Percentiles rank a stretch among this genome's conserved stretches.
These are phyloP conservation scores for Globia sparganii DNA, from an alignment of 2,888 invertebrate species.

Conservation along the genomic window DNA sequence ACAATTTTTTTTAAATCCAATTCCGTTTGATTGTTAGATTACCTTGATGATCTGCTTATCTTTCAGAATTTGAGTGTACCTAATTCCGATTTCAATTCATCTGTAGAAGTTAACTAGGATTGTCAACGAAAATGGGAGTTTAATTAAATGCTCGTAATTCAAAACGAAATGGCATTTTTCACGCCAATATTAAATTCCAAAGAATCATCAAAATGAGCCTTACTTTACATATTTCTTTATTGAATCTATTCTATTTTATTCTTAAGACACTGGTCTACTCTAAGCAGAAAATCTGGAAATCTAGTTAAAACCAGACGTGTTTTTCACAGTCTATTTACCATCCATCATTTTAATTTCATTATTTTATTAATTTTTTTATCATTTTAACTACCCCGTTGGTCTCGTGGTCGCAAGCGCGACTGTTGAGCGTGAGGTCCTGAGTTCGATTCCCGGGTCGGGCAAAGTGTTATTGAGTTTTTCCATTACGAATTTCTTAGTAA, in stretches of 20 bases:
- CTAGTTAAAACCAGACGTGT: too few relatives aligned
- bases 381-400: too few relatives aligned
- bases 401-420: too few relatives aligned
- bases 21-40: neutral
- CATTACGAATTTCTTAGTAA: too few relatives aligned
- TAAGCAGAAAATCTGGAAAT: too few relatives aligned
- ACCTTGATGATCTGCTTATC: neutral
- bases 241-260: neutral
- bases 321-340: too few relatives aligned
- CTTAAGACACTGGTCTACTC: too few relatives aligned
- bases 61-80: neutral
- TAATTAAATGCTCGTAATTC: conserved; percentile 7
- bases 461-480: too few relatives aligned
- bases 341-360: too few relatives aligned
- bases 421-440: too few relatives aligned
- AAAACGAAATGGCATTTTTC: neutral
- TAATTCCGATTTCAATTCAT: conserved; percentile 7
- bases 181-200: conserved; percentile 6
- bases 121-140: neutral
- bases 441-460: too few relatives aligned
- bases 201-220: neutral
- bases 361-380: too few relatives aligned
- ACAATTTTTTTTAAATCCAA: neutral
- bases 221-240: neutral
- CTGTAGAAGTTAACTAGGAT: neutral